Base-by-base conservation (phyloP, 2,888 invertebrate genomes). In the Tineola bisselliella region DNA sequence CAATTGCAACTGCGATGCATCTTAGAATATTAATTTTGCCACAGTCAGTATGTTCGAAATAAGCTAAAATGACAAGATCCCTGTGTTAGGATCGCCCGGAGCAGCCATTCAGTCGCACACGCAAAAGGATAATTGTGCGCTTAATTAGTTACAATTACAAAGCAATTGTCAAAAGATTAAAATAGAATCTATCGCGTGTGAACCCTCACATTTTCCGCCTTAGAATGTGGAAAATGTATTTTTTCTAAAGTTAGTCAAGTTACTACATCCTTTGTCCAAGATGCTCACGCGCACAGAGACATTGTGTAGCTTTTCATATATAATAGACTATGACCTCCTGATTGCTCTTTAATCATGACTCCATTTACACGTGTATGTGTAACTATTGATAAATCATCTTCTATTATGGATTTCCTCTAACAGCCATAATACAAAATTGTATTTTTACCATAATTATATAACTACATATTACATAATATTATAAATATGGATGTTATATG, bases 131-230 rank as follows among this genome's bases (percentile, higher is more conserved):
- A 84, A 84, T 82, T 76, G 66, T 65, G 44, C 61, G 5, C 59
- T 63, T 70, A 80, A 83, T 84, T 81, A 79, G 64, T 75, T 73
- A 72, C 75, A 82, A 84, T 84, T 82, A 80, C 66, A 64, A 68
- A 64, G 75, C 61, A 61, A 80, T 82, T 81, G 76, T 80, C 82
- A 78, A 84, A 84, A 84, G 81, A 77, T 81, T 80, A 79, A 81
- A 80, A 83, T 80, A 81, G 76, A 81, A 76, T 75, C 66, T 73
- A 78, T 86, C 77, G 86, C 86, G 84, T 86, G 86, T 77, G 75
- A 75, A 77, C 69, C 71, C 65, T 63, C 77, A 81, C 77, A 81
- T 84, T 48, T 84, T 79, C 77, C 73, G 68, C 67, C 62, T 66
- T 77, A 81, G 76, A 78, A 79, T 79, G 77, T 77, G 76, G 78